phyloP scores from a whole-genome alignment of 1,140 invertebrate genomes.

The Megalopta genalis region DNA sequence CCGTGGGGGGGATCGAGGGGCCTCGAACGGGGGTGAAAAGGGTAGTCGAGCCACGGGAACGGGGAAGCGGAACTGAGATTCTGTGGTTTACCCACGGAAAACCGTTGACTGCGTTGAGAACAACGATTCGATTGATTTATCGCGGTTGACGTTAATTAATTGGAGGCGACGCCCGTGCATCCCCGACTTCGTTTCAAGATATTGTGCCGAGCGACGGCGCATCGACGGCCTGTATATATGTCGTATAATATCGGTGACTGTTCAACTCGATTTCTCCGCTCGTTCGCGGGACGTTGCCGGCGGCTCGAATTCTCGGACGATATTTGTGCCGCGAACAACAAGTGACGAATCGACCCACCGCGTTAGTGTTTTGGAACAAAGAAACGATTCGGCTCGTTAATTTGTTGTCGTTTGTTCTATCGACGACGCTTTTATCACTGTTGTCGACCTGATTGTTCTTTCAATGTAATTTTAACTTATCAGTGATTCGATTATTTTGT shows the following conservation, averaged over 20 bases:
- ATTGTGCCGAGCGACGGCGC: not conserved
- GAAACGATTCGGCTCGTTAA: no score
- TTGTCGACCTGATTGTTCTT: no score
- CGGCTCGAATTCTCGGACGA: no score
- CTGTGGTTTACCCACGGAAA: conserved; percentile 47
- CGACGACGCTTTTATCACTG: no score
- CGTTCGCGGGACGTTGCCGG: not conserved
- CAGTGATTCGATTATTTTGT: no score
- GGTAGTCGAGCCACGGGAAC: not conserved
- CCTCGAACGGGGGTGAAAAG: not conserved
- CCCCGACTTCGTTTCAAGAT: not conserved
- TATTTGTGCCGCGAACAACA: no score
- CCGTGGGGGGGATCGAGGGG: not conserved
- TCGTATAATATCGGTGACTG: not conserved
- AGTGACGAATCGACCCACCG: no score
- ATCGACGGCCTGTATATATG: not conserved
- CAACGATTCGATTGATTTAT: conserved; percentile 62
- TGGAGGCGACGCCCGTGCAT: not conserved
- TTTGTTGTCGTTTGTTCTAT: no score
- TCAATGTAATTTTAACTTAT: no score
- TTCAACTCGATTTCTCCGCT: not conserved
- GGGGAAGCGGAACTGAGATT: conserved; percentile 51
- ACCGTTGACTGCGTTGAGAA: conserved; percentile 46
- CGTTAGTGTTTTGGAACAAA: no score
- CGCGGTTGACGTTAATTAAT: conserved; percentile 51